Evolutionary conservation across 2,113 vertebrate genomes (phyloP).

Genomic region (Rhineura floridana): DNA sequence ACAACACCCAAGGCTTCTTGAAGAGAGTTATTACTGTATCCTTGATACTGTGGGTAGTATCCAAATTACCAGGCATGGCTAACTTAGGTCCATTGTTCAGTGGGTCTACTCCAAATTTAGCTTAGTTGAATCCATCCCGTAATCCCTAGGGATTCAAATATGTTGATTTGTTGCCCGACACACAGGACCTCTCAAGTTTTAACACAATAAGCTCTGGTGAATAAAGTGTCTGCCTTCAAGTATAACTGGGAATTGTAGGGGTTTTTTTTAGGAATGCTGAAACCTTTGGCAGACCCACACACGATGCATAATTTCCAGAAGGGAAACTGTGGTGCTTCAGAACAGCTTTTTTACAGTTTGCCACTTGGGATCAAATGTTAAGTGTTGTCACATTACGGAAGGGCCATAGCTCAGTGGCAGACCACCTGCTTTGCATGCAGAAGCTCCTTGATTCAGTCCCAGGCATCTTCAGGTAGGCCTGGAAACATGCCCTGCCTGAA

Average conservation of each 20-base stretch:
- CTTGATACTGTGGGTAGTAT: no score
- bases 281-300: background rate
- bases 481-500: no score
- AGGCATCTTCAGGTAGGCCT: no score
- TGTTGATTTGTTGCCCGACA: background rate
- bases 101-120: no score
- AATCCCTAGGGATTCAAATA: background rate
- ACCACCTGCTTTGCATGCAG: no score
- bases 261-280: background rate
- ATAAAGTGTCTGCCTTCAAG: background rate
- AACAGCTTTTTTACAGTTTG: background rate
- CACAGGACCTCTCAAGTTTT: background rate
- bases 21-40: background rate
- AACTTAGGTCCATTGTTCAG: no score
- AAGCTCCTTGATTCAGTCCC: no score
- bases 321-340: background rate
- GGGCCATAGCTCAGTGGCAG: no score
- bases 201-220: no score
- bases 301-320: background rate
- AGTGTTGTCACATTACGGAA: no score
- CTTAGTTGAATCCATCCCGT: no score
- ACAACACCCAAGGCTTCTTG: background rate
- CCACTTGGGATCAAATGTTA: background rate
- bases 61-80: no score
- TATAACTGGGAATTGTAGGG: background rate